Evolutionary conservation across 2,888 invertebrate species (phyloP).

Genomic region (Nemurella pictetii): DNA sequence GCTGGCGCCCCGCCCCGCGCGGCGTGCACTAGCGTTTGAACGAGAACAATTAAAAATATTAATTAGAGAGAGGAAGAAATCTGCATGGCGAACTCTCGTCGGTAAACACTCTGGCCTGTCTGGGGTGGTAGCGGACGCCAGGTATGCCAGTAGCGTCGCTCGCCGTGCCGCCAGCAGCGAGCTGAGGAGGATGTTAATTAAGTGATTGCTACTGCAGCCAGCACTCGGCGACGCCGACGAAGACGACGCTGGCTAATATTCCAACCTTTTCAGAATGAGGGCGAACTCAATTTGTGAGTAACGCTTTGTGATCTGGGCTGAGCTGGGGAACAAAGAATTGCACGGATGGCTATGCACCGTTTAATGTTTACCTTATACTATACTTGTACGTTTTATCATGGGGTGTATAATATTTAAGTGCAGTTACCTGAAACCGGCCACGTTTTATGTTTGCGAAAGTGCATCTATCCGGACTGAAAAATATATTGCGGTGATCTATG

Average conservation of each 20-base stretch:
- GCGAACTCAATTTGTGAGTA: neutral
- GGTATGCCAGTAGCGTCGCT: neutral
- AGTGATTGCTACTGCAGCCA: neutral
- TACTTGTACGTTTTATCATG: too few relatives aligned
- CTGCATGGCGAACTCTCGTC: neutral
- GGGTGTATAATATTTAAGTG: too few relatives aligned
- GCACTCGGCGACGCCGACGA: neutral
- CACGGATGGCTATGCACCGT: neutral
- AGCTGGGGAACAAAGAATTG: neutral
- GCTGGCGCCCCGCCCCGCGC: neutral
- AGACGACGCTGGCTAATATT: too few relatives aligned
- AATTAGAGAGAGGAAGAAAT: constrained; percentile 14
- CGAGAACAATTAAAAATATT: constrained; percentile 37
- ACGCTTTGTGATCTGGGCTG: neutral
- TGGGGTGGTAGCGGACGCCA: neutral
- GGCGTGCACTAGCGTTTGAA: too few relatives aligned
- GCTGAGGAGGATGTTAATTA: neutral
- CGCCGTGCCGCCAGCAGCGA: too few relatives aligned
- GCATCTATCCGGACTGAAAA: too few relatives aligned
- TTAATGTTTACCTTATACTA: neutral
- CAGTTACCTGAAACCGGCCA: too few relatives aligned
- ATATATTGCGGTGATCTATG: too few relatives aligned
- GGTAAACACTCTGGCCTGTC: neutral
- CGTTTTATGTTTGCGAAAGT: too few relatives aligned
- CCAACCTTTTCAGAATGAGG: neutral